Conservation (phyloP, 1,140 invertebrate genomes). For the Drosophila nigromelanica region DNA sequence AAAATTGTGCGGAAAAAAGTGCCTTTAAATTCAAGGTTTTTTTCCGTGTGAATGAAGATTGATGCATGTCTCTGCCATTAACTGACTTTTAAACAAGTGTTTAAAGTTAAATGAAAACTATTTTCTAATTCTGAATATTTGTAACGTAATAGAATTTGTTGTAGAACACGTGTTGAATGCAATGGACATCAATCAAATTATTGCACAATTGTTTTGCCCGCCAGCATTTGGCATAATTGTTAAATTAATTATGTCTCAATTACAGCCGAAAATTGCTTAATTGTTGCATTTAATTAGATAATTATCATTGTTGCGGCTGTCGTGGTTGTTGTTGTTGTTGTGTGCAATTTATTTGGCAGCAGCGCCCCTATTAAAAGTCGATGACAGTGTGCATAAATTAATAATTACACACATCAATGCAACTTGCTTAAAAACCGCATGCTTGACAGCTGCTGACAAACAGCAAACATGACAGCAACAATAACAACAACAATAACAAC, state of each 20-base stretch:
- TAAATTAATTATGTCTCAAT: constrained; percentile 29
- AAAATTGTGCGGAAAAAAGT: background rate
- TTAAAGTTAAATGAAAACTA: too few species aligned
- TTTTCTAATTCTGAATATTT: too few species aligned
- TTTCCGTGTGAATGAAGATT: constrained; percentile 19
- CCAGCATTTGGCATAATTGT: constrained; percentile 19
- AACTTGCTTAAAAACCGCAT: constrained; percentile 49
- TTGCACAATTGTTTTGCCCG: background rate
- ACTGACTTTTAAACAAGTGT: too few species aligned
- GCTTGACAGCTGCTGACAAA: constrained; percentile 63
- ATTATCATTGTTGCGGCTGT: constrained; percentile 11
- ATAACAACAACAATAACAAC: constrained; percentile 6
- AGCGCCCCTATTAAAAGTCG: constrained; percentile 10
- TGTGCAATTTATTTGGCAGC: constrained; percentile 20
- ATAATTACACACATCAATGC: constrained; percentile 37
- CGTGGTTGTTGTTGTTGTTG: constrained; percentile 11
- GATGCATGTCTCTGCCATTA: constrained; percentile 16
- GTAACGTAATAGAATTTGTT: too few species aligned
- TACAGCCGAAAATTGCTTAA: constrained; percentile 26
- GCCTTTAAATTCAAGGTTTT: constrained; percentile 9
- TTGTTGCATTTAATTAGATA: constrained; percentile 38
- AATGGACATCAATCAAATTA: too few species aligned
- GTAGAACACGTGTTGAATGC: too few species aligned
- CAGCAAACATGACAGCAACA: constrained; percentile 13
- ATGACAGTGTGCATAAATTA: constrained; percentile 34